A percentile compares a stretch with the other conserved stretches of the same genome.
These are phyloP conservation scores for Acanthurus lineatus DNA, from an alignment of 2,797 vertebrate genomes.

Conservation along the genomic window DNA sequence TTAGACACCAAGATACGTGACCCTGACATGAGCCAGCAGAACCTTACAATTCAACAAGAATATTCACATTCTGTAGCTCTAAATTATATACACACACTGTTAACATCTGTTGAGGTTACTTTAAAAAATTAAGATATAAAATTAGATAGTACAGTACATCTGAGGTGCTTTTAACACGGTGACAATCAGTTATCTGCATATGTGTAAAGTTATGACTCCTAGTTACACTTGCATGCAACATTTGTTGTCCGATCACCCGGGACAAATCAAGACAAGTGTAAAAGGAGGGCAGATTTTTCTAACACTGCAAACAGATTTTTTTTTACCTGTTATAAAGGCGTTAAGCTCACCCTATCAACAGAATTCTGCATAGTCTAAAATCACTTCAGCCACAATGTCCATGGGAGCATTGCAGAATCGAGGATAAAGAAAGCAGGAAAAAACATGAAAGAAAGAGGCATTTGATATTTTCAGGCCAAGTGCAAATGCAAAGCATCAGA, in stretches of 20 bases:
- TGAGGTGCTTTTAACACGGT: slow-evolving; percentile 62
- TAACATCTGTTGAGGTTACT: slow-evolving; percentile 43
- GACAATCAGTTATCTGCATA: slow-evolving; percentile 63
- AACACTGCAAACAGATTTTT: slow-evolving; percentile 43
- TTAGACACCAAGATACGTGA: slow-evolving; percentile 32
- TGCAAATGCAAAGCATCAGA: slow-evolving; percentile 57
- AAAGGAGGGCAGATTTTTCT: slow-evolving; percentile 43
- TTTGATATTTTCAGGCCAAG: slow-evolving; percentile 49
- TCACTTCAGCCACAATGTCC: slow-evolving; percentile 58
- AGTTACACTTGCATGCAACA: slow-evolving; percentile 67
- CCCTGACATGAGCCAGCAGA: slow-evolving; percentile 36
- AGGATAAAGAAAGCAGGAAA: slow-evolving; percentile 12
- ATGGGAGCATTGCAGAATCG: slow-evolving; percentile 14
- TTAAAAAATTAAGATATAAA: slow-evolving; percentile 61
- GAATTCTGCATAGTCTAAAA: slow-evolving; percentile 77
- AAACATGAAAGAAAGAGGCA: slow-evolving; percentile 8
- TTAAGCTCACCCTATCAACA: slow-evolving; percentile 38
- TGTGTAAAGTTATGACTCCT: slow-evolving; percentile 35
- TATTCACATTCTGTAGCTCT: slow-evolving; percentile 53
- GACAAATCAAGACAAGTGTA: slow-evolving; percentile 49
- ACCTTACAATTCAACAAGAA: slow-evolving; percentile 22
- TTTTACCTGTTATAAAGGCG: slow-evolving; percentile 18
- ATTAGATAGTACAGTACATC: slow-evolving; percentile 59
- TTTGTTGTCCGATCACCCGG: slow-evolving; percentile 31
- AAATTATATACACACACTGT: slow-evolving; percentile 36